Percentiles rank a stretch among this genome's conserved stretches.
phyloP scores from a whole-genome alignment of 2,113 vertebrate genomes.

The Xenopus laevis region DNA sequence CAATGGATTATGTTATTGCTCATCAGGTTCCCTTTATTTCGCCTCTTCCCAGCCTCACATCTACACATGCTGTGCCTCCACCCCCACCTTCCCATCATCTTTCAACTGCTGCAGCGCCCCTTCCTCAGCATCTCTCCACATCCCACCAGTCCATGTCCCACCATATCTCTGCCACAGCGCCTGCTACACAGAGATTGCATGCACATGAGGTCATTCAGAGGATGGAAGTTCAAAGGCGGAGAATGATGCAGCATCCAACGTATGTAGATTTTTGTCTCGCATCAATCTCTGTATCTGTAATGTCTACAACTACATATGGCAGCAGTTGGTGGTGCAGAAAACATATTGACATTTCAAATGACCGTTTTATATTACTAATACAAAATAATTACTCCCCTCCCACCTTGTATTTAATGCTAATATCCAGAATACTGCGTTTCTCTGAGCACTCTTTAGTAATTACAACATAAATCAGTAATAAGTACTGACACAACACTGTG shows the following conservation, averaged over 20 bases:
- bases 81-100: constrained; percentile 84
- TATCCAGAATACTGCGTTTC: too few species aligned
- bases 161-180: constrained; percentile 83
- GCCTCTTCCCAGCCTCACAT: constrained; percentile 79
- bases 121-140: constrained; percentile 83
- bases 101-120: constrained; percentile 71
- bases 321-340: too few species aligned
- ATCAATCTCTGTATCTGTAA: neutral
- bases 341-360: too few species aligned
- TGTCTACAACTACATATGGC: too few species aligned
- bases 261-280: constrained; percentile 58
- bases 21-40: constrained; percentile 90
- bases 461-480: too few species aligned
- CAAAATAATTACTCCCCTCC: too few species aligned
- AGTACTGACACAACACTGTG: too few species aligned
- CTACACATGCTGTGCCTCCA: constrained; percentile 81
- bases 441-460: too few species aligned
- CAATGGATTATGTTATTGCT: constrained; percentile 91
- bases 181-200: constrained; percentile 85
- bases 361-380: too few species aligned
- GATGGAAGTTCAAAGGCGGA: constrained; percentile 91
- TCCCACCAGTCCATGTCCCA: constrained; percentile 87
- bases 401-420: too few species aligned
- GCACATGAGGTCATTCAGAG: constrained; percentile 95
- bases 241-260: constrained; percentile 98